Evolutionary conservation across 1,140 invertebrate genomes (phyloP).

Genomic region (Drosophila malerkotliana): DNA sequence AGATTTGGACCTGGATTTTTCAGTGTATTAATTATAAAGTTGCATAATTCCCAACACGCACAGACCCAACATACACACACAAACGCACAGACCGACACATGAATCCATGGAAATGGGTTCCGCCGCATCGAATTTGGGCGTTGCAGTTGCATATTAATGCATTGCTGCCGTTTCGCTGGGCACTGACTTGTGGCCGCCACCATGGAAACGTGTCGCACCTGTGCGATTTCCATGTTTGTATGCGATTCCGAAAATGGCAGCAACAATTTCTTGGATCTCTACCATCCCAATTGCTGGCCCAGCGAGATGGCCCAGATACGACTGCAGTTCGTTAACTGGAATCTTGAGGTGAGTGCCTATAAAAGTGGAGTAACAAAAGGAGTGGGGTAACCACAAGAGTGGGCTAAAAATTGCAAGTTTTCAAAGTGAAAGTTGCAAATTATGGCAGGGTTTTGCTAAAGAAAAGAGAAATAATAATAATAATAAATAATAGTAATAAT

Average conservation of each 20-base stretch:
- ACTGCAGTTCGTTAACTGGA: conserved; percentile 71
- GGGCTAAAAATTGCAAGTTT: background rate
- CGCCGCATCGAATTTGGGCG: conserved; percentile 31
- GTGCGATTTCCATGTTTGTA: conserved; percentile 69
- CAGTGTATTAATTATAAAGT: conserved; percentile 39
- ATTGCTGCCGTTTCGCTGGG: conserved; percentile 28
- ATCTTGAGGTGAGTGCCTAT: conserved; percentile 64
- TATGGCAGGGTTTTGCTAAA: no score
- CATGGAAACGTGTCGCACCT: conserved; percentile 83
- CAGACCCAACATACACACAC: background rate
- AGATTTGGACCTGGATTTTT: conserved; percentile 25
- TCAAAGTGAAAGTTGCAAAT: background rate
- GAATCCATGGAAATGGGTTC: conserved; percentile 17
- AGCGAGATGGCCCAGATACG: conserved; percentile 75
- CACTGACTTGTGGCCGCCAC: conserved; percentile 53
- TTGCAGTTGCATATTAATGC: conserved; percentile 41
- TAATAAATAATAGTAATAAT: no score
- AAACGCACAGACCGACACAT: background rate
- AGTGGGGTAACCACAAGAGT: background rate
- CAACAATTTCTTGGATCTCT: conserved; percentile 73
- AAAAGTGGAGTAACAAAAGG: background rate
- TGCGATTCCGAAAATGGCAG: conserved; percentile 79
- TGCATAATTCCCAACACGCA: conserved; percentile 53
- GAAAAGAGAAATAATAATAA: no score
- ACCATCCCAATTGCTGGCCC: conserved; percentile 73